Conservation (phyloP, 2,797 vertebrate genomes). For the Spheniscus humboldti region DNA sequence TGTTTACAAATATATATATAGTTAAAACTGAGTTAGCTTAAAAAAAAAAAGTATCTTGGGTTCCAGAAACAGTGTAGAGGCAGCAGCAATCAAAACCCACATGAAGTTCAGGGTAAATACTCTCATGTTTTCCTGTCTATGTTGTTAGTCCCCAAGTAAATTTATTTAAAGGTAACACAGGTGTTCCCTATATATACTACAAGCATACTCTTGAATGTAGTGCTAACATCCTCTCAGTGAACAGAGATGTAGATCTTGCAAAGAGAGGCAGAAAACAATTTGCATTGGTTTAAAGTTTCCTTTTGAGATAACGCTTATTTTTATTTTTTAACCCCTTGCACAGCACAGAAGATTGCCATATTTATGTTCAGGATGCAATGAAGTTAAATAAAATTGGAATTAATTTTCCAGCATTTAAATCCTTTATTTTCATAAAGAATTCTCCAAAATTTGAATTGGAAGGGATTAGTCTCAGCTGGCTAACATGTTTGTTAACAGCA, state of each 20-base stretch:
- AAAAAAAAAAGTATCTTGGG: neutral
- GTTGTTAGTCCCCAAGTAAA: neutral
- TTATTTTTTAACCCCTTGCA: neutral
- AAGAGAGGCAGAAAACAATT: neutral
- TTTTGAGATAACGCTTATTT: fast-evolving
- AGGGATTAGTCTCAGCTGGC: neutral
- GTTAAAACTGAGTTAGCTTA: neutral
- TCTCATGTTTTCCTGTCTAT: neutral
- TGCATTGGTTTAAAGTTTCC: neutral
- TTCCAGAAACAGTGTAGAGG: neutral
- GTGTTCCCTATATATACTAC: neutral
- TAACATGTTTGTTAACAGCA: neutral
- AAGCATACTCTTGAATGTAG: neutral
- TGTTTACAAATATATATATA: neutral
- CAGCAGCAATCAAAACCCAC: neutral
- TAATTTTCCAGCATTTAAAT: neutral
- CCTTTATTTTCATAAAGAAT: neutral
- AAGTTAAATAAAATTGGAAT: neutral
- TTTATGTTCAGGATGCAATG: neutral
- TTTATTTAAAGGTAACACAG: neutral
- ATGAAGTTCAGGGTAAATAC: neutral
- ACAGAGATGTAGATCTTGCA: neutral
- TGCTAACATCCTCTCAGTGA: neutral
- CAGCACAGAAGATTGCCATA: neutral
- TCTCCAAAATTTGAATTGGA: neutral